Evolutionary conservation across 37 sponge, comb jelly and placozoan species (phyloP).

Genomic region (Axinella damicornis): DNA sequence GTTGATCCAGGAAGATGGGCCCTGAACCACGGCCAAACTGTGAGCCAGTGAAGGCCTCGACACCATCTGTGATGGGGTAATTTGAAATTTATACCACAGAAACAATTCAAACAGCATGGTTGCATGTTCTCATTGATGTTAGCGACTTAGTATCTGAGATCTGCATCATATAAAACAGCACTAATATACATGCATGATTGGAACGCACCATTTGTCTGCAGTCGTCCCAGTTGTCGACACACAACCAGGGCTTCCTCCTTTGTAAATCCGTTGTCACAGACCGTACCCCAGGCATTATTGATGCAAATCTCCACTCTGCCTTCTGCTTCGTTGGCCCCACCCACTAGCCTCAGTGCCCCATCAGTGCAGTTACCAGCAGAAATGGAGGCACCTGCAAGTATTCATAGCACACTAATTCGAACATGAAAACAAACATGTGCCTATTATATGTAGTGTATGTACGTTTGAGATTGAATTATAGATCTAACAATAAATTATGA

Average conservation of each 20-base stretch:
- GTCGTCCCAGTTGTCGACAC: constrained; percentile 52
- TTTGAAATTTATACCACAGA: no score
- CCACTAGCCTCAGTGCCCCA: not conserved
- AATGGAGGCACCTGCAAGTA: no score
- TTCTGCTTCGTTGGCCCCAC: constrained; percentile 16
- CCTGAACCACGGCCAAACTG: constrained; percentile 49
- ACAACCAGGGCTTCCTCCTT: constrained; percentile 50
- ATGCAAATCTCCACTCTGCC: constrained; percentile 59
- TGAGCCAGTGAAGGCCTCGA: not conserved
- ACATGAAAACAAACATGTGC: no score
- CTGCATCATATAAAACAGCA: no score
- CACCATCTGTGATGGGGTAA: not conserved
- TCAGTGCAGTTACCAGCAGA: constrained; percentile 18
- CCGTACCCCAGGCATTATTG: constrained; percentile 52
- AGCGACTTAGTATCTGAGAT: no score
- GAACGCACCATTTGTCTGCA: constrained; percentile 16
- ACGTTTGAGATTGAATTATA: no score
- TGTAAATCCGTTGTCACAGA: constrained; percentile 66
- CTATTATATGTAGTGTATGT: no score
- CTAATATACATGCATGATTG: not conserved
- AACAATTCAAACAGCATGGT: no score
- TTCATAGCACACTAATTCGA: no score
- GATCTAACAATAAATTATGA: no score
- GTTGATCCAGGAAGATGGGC: constrained; percentile 36
- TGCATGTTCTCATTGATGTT: no score